Conservation (phyloP, 2,113 vertebrate genomes). For the Odontesthes bonariensis region DNA sequence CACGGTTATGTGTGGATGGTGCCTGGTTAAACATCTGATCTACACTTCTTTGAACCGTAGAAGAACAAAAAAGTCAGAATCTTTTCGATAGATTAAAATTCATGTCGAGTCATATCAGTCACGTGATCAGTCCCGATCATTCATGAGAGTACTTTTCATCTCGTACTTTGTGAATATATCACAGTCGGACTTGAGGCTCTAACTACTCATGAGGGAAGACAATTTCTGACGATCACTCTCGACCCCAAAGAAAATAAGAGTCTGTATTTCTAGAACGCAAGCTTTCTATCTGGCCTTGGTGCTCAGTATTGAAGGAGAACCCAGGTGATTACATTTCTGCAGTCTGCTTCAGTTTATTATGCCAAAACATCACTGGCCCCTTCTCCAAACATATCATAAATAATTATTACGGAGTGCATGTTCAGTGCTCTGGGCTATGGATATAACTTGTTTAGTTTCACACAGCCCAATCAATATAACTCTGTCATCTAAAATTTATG, state of each 20-base stretch:
- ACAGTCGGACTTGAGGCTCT: constrained; percentile 11
- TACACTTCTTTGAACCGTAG: constrained; percentile 12
- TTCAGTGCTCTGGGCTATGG: constrained; percentile 80
- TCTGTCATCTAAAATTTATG: constrained; percentile 85
- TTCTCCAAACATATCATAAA: constrained; percentile 83
- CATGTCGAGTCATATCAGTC: constrained; percentile 22
- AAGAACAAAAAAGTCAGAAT: constrained; percentile 10
- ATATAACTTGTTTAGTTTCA: constrained; percentile 86
- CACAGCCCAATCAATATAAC: constrained; percentile 80
- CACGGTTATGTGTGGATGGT: constrained; percentile 16
- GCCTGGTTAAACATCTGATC: constrained; percentile 36
- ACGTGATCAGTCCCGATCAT: constrained; percentile 31
- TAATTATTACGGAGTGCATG: constrained; percentile 80
- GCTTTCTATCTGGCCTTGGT: constrained; percentile 54
- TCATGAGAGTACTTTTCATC: constrained; percentile 29
- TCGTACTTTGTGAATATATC: constrained; percentile 1
- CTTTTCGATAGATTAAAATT: constrained; percentile 15
- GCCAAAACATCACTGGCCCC: constrained; percentile 70
- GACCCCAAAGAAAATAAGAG: constrained; percentile 29
- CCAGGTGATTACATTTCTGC: constrained; percentile 67
- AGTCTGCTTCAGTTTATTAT: constrained; percentile 68
- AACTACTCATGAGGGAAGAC: constrained; percentile 7
- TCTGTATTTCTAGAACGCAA: constrained; percentile 32
- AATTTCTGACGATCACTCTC: constrained; percentile 38
- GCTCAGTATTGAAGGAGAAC: constrained; percentile 43